Evolutionary conservation across 2,797 vertebrate species (phyloP), one percentile per base, ranked within the genome.

Genomic region (Pseudomugil tenellus): DNA sequence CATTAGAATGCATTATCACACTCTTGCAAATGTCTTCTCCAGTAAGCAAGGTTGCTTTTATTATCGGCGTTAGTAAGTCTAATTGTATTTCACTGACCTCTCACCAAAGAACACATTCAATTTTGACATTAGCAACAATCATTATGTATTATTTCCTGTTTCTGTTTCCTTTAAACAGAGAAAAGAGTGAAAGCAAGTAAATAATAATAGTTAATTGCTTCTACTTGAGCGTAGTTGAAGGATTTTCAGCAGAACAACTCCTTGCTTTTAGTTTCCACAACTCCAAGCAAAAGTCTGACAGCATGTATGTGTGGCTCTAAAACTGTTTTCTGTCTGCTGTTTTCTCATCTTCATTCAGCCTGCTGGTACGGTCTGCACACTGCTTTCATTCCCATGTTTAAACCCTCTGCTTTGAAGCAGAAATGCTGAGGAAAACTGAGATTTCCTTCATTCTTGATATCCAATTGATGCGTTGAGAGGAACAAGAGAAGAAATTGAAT

Each of bases 1-100:
- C 72, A 85, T 89, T 87, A 85, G 67, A 84, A 89, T 89, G 82
- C 88, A 89, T 84, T 85, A 89, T 86, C 85, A 89, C 85, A 77
- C 83, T 71, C 86, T 84, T 83, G 82, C 71, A 84, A 88, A 89
- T 87, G 83, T 89, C 82, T 85, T 84, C 52, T 73, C 53, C 71
- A 66, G 70, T 58, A 74, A 76, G 68, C 67, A 69, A 80, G 71
- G 85, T 86, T 85, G 72, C 83, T 85, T 88, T 70, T 77, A n/a
- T 69, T 69, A 48, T 72, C 83, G 80, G 76, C 34, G 31, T 62
- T 54, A 72, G 2, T 67, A 49, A 62, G 28, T 23, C 56, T 84
- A 83, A 87, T 86, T 86, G 77, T 70, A 41, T 64, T 74, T 86
- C 55, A 73, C 72, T 69, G 65, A 69, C 39, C 32, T 65, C 14